Conservation (phyloP, 2,888 invertebrate species). For the Patella caerulea region DNA sequence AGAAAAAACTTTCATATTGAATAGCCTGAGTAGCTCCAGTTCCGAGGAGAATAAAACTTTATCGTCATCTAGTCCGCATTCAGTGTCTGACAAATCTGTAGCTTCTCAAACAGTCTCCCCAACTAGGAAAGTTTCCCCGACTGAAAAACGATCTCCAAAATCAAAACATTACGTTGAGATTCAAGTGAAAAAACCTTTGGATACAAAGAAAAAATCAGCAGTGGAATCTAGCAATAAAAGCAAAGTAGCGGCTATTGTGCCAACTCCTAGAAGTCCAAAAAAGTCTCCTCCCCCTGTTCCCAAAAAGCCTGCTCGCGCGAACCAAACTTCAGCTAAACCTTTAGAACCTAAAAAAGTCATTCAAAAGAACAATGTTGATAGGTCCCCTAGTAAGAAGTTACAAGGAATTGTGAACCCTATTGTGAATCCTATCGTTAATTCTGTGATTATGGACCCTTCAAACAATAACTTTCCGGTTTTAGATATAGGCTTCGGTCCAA, state of each 20-base stretch:
- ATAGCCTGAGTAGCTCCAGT: conserved; percentile 45
- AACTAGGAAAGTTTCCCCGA: background rate
- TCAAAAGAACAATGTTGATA: background rate
- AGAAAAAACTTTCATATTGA: conserved; percentile 53
- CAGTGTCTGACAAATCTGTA: conserved; percentile 43
- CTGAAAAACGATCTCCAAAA: background rate
- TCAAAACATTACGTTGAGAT: conserved; percentile 6
- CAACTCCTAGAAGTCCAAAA: conserved; percentile 15
- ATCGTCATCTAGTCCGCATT: conserved; percentile 37
- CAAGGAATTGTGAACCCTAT: conserved; percentile 10
- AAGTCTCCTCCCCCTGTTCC: conserved; percentile 45
- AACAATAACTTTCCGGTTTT: background rate
- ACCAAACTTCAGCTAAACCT: background rate
- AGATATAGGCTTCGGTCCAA: conserved; percentile 10
- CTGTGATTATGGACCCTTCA: background rate
- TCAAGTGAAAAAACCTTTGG: background rate
- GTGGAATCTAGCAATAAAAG: background rate
- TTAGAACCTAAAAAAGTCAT: background rate
- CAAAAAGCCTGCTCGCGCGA: conserved; percentile 31
- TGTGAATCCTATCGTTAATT: background rate
- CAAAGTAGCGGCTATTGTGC: conserved; percentile 13
- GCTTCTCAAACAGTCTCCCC: conserved; percentile 5
- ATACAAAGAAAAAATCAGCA: background rate
- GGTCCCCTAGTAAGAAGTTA: background rate
- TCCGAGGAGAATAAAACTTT: conserved; percentile 36